Percentiles rank a stretch among this genome's conserved stretches.
These are phyloP conservation scores for Nothocercus nigrocapillus DNA, from an alignment of 2,113 vertebrate genomes.

Conservation along the genomic window DNA sequence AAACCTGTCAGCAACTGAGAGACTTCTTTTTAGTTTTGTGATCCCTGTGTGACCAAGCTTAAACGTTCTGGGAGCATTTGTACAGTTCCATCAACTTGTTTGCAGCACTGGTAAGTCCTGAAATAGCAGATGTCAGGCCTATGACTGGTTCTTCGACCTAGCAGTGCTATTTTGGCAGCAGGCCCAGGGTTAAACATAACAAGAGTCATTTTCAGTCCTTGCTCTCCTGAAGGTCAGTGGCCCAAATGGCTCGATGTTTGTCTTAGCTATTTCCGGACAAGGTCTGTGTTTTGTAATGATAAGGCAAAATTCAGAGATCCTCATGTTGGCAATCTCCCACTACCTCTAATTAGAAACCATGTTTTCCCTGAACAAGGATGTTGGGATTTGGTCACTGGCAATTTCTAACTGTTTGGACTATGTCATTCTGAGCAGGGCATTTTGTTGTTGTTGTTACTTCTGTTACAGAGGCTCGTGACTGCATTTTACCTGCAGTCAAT, in stretches of 20 bases:
- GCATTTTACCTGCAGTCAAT: background rate
- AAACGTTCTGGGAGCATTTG: constrained; percentile 17
- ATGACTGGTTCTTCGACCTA: constrained; percentile 24
- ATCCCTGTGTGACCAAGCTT: background rate
- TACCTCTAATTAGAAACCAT: background rate
- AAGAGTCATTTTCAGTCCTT: constrained; percentile 59
- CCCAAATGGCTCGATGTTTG: constrained; percentile 66
- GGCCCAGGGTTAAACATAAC: constrained; percentile 70
- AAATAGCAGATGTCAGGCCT: constrained; percentile 55
- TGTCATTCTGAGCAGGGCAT: background rate
- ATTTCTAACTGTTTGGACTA: background rate
- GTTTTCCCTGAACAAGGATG: background rate
- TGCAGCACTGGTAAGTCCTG: constrained; percentile 41
- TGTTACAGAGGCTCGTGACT: background rate
- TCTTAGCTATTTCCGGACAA: constrained; percentile 45
- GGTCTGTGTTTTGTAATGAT: constrained; percentile 59
- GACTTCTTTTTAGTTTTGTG: background rate
- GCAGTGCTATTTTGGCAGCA: constrained; percentile 59
- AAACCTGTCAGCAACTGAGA: background rate
- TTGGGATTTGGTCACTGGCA: background rate
- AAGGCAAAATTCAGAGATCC: background rate
- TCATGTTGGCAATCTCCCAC: background rate
- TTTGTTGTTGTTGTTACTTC: background rate
- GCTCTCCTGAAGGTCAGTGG: constrained; percentile 63
- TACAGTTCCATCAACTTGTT: constrained; percentile 27